Percentiles rank a stretch among this genome's conserved stretches.
Conservation (phyloP, 2,797 vertebrate species). For the Erpetoichthys calabaricus region DNA sequence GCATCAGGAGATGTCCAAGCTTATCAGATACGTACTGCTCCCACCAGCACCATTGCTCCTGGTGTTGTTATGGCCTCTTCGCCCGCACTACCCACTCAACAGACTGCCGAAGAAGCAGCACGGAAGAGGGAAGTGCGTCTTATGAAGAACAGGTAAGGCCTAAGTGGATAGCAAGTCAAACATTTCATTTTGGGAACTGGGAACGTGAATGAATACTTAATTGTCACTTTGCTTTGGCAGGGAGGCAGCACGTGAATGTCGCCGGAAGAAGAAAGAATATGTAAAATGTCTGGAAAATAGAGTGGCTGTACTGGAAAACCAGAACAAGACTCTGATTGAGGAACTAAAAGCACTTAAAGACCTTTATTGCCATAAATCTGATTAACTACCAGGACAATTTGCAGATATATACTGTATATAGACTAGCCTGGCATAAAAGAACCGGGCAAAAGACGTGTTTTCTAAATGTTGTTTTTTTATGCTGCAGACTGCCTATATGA, state of each 20-base stretch:
- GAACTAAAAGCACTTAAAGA: constrained; percentile 99
- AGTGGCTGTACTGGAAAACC: constrained; percentile 96
- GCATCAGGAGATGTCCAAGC: constrained; percentile 94
- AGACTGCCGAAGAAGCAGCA: constrained; percentile 81
- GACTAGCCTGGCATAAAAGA: constrained; percentile 57
- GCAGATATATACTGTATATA: constrained; percentile 49
- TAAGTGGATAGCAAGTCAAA: background rate
- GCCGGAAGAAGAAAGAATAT: constrained; percentile 98
- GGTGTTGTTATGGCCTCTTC: constrained; percentile 94
- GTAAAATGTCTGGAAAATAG: constrained; percentile 99
- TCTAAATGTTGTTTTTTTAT: constrained; percentile 60
- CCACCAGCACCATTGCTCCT: constrained; percentile 76
- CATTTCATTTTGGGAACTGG: constrained; percentile 3
- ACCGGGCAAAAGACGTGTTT: constrained; percentile 53
- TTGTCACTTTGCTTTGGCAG: constrained; percentile 36
- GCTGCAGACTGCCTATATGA: constrained; percentile 55
- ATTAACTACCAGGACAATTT: constrained; percentile 50
- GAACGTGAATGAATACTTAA: background rate
- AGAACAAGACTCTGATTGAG: constrained; percentile 99
- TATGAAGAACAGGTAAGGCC: constrained; percentile 91
- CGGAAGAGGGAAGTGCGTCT: constrained; percentile 94
- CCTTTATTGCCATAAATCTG: constrained; percentile 99
- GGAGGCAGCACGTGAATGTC: constrained; percentile 94
- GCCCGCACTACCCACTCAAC: constrained; percentile 65
- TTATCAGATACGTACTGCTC: constrained; percentile 91